These are phyloP conservation scores for Sisyra terminalis DNA, from an alignment of 2,888 invertebrate species.

Conservation along the genomic window DNA sequence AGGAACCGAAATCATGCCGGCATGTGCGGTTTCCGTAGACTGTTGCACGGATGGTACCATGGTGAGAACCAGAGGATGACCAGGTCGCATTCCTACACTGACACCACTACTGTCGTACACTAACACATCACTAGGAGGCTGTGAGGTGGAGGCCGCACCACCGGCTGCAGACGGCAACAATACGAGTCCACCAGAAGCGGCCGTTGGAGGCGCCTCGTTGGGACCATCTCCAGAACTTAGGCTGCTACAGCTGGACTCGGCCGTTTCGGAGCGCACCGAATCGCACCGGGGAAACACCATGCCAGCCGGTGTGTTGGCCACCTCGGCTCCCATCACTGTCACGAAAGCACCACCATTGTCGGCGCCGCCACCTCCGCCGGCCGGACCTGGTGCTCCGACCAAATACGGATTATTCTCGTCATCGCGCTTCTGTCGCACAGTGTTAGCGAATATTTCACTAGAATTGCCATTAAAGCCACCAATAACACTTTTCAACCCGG, in stretches of 20 bases:
- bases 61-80: conserved; percentile 21
- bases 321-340: conserved; percentile 24
- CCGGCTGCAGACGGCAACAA: conserved; percentile 18
- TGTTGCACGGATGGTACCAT: conserved; percentile 20
- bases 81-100: conserved; percentile 17
- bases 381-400: conserved; percentile 9
- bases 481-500: conserved; percentile 12
- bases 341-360: conserved; percentile 15
- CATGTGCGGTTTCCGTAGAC: conserved; percentile 16
- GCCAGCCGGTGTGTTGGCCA: conserved; percentile 13
- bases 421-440: conserved; percentile 21
- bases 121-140: conserved; percentile 9
- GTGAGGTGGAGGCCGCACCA: conserved; percentile 9
- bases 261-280: conserved; percentile 39
- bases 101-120: conserved; percentile 30
- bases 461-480: conserved; percentile 14
- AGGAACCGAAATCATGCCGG: conserved; percentile 36
- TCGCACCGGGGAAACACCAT: conserved; percentile 30
- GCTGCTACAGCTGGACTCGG: conserved; percentile 38
- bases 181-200: conserved; percentile 22
- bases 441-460: conserved; percentile 17
- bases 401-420: conserved; percentile 19
- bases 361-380: conserved; percentile 2
- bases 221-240: conserved; percentile 30
- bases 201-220: conserved; percentile 14